phyloP scores from a whole-genome alignment of 2,113 vertebrate genomes.

The Plecturocebus donacophilus region DNA sequence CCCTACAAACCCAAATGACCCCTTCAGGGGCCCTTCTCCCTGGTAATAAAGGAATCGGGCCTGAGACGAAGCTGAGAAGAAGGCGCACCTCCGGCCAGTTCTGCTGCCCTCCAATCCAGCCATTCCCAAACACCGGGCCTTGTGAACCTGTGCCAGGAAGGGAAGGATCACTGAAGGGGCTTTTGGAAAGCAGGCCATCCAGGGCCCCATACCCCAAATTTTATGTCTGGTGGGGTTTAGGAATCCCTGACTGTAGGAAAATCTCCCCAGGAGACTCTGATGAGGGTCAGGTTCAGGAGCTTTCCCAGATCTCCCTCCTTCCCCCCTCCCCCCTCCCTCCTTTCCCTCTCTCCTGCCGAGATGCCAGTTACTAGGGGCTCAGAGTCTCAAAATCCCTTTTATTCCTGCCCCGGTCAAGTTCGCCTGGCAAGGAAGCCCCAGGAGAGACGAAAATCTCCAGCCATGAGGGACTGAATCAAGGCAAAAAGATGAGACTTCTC shows the following conservation, averaged over 20 bases:
- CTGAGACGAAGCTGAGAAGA: background rate
- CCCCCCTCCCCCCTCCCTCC: background rate
- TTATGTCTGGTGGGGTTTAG: background rate
- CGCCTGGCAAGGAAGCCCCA: background rate
- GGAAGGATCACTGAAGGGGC: background rate
- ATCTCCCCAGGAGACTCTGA: background rate
- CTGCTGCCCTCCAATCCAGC: background rate
- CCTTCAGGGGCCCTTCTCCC: background rate
- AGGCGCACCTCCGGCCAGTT: background rate
- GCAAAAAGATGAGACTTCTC: background rate
- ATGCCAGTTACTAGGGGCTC: background rate
- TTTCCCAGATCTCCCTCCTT: background rate
- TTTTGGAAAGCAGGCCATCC: background rate
- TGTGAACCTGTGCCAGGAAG: background rate
- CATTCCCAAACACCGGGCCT: rapidly evolving
- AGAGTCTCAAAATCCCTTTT: background rate
- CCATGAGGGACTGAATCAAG: too few relatives aligned
- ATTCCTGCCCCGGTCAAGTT: background rate
- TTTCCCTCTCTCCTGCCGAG: background rate
- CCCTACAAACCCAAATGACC: background rate
- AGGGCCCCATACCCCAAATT: background rate
- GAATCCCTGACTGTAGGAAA: background rate
- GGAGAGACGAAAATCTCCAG: background rate
- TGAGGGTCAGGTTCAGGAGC: background rate
- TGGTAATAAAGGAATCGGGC: background rate